Conservation (phyloP, 2,888 invertebrate genomes). For the Drosophila seclusa region DNA sequence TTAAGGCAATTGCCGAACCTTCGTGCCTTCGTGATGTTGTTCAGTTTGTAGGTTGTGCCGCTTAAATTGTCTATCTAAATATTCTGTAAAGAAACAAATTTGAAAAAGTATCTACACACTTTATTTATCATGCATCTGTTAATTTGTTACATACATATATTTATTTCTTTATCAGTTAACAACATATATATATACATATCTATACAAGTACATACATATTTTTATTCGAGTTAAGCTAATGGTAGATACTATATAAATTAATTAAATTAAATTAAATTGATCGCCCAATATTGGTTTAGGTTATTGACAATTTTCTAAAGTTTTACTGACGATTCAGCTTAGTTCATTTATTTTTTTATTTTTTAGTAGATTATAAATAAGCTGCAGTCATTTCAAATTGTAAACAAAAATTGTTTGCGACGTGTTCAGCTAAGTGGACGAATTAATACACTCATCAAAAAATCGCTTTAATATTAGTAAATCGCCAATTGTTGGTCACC, state of each 20-base stretch:
- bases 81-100: background rate
- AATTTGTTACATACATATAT: background rate
- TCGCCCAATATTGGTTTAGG: background rate
- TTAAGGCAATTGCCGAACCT: conserved; percentile 18
- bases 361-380: background rate
- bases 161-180: background rate
- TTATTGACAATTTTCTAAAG: background rate
- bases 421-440: background rate
- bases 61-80: conserved; percentile 10
- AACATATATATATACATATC: background rate
- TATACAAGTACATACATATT: background rate
- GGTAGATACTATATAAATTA: background rate
- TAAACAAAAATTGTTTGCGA: background rate
- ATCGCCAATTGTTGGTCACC: background rate
- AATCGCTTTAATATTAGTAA: background rate
- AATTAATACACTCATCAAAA: background rate
- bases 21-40: conserved; percentile 21
- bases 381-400: background rate
- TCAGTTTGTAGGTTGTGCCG: conserved; percentile 25
- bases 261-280: background rate
- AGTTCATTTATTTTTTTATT: background rate
- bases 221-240: background rate
- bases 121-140: background rate
- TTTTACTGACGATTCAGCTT: background rate
- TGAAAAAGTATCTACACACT: background rate